Percentiles rank a stretch among this genome's conserved stretches.
Evolutionary conservation across 2,797 vertebrate species (phyloP).

Genomic region (Otolemur crassicaudatus): DNA sequence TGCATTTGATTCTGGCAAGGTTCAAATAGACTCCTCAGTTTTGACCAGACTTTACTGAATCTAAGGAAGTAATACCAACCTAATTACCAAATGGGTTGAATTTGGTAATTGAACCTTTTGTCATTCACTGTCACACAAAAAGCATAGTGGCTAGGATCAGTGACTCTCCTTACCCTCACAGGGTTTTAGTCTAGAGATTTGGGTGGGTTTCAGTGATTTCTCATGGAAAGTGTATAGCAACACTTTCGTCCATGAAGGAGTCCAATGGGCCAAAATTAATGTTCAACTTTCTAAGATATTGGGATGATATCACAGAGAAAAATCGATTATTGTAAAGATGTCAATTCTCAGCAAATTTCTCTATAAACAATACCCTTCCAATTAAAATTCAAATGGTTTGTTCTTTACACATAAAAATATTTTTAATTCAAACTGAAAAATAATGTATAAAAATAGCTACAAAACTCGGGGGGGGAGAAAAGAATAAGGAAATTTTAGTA

Average conservation of each 20-base stretch:
- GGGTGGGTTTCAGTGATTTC: background rate
- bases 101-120: background rate
- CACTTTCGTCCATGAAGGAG: background rate
- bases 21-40: background rate
- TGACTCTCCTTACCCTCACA: background rate
- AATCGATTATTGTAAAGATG: background rate
- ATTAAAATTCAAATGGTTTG: constrained; percentile 19
- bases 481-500: background rate
- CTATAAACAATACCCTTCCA: background rate
- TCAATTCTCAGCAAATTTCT: background rate
- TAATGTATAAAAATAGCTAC: background rate
- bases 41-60: background rate
- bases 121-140: background rate
- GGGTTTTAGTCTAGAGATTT: background rate
- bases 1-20: background rate
- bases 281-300: background rate
- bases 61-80: background rate
- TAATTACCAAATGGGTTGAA: background rate
- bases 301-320: background rate
- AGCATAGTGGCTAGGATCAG: background rate
- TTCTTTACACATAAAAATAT: constrained; percentile 6
- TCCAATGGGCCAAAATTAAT: background rate
- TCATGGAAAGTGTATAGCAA: background rate
- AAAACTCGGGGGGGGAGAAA: background rate
- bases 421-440: background rate